Evolutionary conservation across 2,797 vertebrate genomes (phyloP).

Genomic region (Acrossocheilus fasciatus): DNA sequence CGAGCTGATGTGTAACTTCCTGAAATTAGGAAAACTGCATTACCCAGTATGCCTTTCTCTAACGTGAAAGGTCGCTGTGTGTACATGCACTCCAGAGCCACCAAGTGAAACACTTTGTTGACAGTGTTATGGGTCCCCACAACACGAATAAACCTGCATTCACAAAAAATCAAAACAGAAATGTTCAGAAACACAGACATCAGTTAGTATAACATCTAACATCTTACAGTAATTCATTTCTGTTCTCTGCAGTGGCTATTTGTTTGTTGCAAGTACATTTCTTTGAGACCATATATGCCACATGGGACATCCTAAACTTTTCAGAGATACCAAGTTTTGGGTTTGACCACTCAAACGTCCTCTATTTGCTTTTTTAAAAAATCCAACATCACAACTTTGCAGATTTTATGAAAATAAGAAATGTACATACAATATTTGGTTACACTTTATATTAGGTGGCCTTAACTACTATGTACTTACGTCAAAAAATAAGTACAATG

Average conservation of each 20-base stretch:
- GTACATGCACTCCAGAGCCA: slow-evolving; percentile 98
- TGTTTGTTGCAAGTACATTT: background rate
- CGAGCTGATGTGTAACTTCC: background rate
- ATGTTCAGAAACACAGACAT: slow-evolving; percentile 13
- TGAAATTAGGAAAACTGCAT: slow-evolving; percentile 61
- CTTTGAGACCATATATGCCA: background rate
- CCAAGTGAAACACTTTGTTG: slow-evolving; percentile 99
- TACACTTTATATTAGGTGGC: too few relatives aligned
- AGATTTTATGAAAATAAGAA: background rate
- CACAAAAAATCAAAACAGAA: background rate
- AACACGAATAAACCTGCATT: slow-evolving; percentile 90
- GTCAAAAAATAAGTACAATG: too few relatives aligned
- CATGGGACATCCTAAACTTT: background rate
- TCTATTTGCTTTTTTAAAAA: background rate
- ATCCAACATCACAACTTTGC: background rate
- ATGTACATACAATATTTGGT: background rate
- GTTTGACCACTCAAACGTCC: background rate
- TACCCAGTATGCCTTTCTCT: slow-evolving; percentile 93
- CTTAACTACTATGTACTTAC: too few relatives aligned
- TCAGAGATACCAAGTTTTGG: background rate
- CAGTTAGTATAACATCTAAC: background rate
- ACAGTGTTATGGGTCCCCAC: slow-evolving; percentile 98
- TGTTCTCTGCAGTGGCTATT: background rate
- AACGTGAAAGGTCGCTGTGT: slow-evolving; percentile 88
- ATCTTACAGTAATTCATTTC: background rate